Percentiles rank a stretch among this genome's conserved stretches.
phyloP scores from a whole-genome alignment of 2,113 vertebrate species.

The Strix uralensis region DNA sequence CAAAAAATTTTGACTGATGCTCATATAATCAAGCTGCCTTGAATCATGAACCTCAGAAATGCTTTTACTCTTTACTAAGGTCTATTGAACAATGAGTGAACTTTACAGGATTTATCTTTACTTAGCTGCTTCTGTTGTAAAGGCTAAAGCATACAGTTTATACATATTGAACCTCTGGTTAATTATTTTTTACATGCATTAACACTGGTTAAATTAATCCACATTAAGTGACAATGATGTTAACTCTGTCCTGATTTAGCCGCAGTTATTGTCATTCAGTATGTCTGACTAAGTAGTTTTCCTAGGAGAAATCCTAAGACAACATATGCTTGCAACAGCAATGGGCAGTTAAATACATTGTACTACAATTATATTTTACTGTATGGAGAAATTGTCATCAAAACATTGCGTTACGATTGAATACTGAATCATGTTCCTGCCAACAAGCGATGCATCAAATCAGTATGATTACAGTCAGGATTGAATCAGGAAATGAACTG shows the following conservation, averaged over 20 bases:
- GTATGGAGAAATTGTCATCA: constrained; percentile 32
- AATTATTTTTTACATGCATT: constrained; percentile 42
- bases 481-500: constrained; percentile 54
- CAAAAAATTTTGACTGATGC: neutral
- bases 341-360: constrained; percentile 32
- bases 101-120: neutral
- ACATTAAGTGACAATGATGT: neutral
- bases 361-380: constrained; percentile 39
- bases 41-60: neutral
- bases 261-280: constrained; percentile 1
- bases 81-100: neutral
- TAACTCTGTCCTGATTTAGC: constrained; percentile 24
- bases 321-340: constrained; percentile 5
- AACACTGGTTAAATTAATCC: constrained; percentile 32
- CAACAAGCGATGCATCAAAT: constrained; percentile 51
- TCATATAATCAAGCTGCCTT: neutral
- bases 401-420: constrained; percentile 11
- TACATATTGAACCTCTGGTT: neutral
- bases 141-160: neutral
- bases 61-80: neutral
- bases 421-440: constrained; percentile 45
- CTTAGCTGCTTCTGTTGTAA: neutral
- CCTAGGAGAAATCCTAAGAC: constrained; percentile 30
- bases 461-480: constrained; percentile 33
- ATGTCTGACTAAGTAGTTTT: neutral